Conservation (phyloP, 2,888 invertebrate species). For the Epinotia ramella region DNA sequence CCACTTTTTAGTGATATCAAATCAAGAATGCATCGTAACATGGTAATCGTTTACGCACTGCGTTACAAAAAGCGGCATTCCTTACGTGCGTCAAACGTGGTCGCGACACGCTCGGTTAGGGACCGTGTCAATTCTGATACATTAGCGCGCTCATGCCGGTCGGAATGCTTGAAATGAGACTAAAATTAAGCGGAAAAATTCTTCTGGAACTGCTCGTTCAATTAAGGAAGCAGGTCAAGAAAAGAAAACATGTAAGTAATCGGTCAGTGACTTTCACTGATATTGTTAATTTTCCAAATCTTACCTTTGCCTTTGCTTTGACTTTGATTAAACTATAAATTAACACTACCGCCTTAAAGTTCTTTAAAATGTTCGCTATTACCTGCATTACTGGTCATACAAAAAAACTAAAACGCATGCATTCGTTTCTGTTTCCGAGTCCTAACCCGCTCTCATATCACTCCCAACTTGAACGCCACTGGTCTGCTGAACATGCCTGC, state of each 20-base stretch:
- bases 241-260: not conserved
- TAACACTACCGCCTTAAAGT: too few species aligned
- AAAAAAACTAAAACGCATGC: too few species aligned
- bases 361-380: too few species aligned
- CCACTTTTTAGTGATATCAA: slow-evolving; percentile 60
- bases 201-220: slow-evolving; percentile 20
- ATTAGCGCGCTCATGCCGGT: slow-evolving; percentile 47
- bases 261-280: too few species aligned
- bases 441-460: too few species aligned
- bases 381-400: too few species aligned
- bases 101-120: slow-evolving; percentile 71
- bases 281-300: too few species aligned
- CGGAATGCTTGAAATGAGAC: slow-evolving; percentile 43
- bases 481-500: too few species aligned
- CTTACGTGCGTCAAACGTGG: slow-evolving; percentile 72
- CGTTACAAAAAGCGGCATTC: slow-evolving; percentile 74
- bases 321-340: too few species aligned
- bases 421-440: too few species aligned
- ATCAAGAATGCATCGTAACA: slow-evolving; percentile 66
- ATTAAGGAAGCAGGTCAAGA: not conserved
- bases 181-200: slow-evolving; percentile 43
- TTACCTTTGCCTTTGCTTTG: too few species aligned
- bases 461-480: too few species aligned
- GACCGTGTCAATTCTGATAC: slow-evolving; percentile 73
- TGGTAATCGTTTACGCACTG: slow-evolving; percentile 62